Evolutionary conservation across 2,113 vertebrate species (phyloP).

Genomic region (Oryzias celebensis): DNA sequence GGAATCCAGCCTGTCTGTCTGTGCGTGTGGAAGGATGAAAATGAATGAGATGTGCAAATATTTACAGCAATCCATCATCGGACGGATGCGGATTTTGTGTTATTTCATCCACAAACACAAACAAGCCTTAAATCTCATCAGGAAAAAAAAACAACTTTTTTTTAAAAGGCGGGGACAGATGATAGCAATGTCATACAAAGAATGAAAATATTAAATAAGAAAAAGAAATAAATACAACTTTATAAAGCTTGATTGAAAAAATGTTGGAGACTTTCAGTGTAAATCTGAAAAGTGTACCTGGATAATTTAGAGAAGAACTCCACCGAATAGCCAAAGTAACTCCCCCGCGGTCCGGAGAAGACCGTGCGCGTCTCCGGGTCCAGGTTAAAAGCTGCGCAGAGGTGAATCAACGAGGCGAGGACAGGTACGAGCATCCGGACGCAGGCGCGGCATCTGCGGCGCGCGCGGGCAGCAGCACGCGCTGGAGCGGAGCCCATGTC

Average conservation of each 20-base stretch:
- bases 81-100: no score
- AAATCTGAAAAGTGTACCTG: constrained; percentile 45
- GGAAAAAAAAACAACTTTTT: no score
- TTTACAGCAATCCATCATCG: no score
- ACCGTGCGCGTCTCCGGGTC: constrained; percentile 58
- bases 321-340: constrained; percentile 71
- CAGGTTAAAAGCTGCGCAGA: constrained; percentile 66
- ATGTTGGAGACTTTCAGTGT: neutral
- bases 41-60: no score
- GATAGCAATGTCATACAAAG: no score
- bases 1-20: constrained; percentile 27
- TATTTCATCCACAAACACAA: no score
- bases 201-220: no score
- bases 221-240: no score
- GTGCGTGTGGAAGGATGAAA: neutral
- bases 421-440: constrained; percentile 21
- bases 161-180: no score
- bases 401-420: constrained; percentile 25
- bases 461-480: constrained; percentile 17
- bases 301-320: constrained; percentile 62
- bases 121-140: no score
- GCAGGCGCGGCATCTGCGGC: constrained; percentile 1
- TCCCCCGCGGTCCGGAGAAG: constrained; percentile 57
- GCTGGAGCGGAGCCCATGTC: constrained; percentile 62
- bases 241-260: no score